Evolutionary conservation across 1,140 invertebrate genomes (phyloP).

Genomic region (Branchinecta lindahli): DNA sequence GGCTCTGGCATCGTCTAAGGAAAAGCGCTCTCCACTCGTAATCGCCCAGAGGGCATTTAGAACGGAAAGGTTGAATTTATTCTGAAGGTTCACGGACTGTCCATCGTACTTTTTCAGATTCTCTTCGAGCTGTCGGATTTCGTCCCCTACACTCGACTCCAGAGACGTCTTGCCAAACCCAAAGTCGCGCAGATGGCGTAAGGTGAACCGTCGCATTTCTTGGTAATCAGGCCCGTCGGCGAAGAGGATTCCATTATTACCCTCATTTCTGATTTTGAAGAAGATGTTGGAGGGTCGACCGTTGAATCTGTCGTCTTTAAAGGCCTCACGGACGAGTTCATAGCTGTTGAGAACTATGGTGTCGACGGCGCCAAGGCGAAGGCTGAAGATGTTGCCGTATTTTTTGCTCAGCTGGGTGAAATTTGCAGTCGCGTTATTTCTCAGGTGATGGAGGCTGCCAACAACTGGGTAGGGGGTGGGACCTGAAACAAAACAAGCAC

Average conservation of each 20-base stretch:
- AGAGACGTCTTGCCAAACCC: constrained; percentile 45
- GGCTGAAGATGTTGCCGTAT: constrained; percentile 21
- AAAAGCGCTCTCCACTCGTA: constrained; percentile 16
- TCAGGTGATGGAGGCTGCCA: constrained; percentile 25
- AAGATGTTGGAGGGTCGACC: constrained; percentile 20
- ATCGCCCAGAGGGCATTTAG: constrained; percentile 18
- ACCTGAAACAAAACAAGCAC: constrained; percentile 17
- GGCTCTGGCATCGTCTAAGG: neutral
- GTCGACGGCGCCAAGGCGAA: constrained; percentile 6
- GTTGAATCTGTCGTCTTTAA: constrained; percentile 18
- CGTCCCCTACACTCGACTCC: constrained; percentile 27
- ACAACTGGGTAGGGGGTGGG: constrained; percentile 25
- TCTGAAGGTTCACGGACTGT: constrained; percentile 10
- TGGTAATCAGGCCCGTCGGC: constrained; percentile 43
- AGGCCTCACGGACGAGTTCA: constrained; percentile 19
- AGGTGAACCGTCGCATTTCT: constrained; percentile 49
- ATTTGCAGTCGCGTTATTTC: constrained; percentile 16
- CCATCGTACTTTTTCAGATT: constrained; percentile 12
- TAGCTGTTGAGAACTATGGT: constrained; percentile 20
- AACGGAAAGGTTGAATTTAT: constrained; percentile 15
- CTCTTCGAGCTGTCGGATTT: constrained; percentile 22
- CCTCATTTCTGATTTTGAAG: constrained; percentile 14
- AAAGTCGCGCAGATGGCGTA: constrained; percentile 48
- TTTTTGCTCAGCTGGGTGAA: constrained; percentile 16
- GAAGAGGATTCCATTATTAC: constrained; percentile 11